Percentiles rank a stretch among this genome's conserved stretches.
Evolutionary conservation across 2,797 vertebrate genomes (phyloP).

Genomic region (Danionella dracula): DNA sequence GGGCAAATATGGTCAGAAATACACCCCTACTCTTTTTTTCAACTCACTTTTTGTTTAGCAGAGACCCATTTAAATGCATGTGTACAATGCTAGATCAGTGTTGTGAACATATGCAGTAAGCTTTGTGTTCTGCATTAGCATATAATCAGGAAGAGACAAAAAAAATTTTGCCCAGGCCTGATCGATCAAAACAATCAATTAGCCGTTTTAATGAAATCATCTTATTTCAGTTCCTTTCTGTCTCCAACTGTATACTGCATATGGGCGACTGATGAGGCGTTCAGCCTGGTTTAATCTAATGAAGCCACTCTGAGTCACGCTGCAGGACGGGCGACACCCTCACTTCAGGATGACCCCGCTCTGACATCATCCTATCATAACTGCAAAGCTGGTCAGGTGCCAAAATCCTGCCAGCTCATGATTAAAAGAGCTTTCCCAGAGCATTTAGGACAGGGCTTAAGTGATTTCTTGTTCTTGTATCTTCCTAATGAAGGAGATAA

Average conservation of each 20-base stretch:
- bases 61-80: no score
- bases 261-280: constrained; percentile 6
- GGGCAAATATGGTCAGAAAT: no score
- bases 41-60: no score
- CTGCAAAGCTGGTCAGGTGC: not conserved
- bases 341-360: constrained; percentile 10
- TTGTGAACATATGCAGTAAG: no score
- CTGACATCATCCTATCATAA: constrained; percentile 11
- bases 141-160: not conserved
- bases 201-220: not conserved
- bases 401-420: not conserved
- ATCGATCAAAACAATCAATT: not conserved
- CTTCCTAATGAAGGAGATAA: not conserved
- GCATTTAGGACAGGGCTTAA: not conserved
- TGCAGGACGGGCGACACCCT: constrained; percentile 24
- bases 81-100: no score
- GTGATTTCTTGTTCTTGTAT: not conserved
- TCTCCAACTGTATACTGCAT: not conserved
- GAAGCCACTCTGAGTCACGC: constrained; percentile 23
- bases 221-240: not conserved
- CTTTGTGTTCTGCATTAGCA: not conserved
- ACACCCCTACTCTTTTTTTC: no score
- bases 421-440: not conserved
- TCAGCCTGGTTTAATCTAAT: constrained; percentile 14
- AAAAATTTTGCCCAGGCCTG: not conserved